Evolutionary conservation across 2,797 vertebrate genomes (phyloP).

Genomic region (Rhinella marina): DNA sequence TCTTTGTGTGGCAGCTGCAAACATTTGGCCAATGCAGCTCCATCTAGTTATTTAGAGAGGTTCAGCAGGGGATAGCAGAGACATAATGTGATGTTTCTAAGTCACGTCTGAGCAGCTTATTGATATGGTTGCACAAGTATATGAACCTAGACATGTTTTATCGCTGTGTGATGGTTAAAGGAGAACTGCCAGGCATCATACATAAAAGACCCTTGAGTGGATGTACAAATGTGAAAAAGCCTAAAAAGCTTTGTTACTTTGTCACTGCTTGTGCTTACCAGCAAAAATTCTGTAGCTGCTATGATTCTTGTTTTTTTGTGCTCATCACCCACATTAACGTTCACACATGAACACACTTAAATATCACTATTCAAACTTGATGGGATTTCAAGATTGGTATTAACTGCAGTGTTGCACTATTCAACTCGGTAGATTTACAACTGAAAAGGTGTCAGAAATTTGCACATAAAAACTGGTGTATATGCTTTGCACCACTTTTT

Average conservation of each 20-base stretch:
- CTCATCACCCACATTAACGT: no score
- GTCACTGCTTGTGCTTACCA: not conserved
- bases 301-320: not conserved
- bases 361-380: no score
- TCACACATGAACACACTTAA: no score
- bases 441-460: no score
- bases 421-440: no score
- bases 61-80: not conserved
- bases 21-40: slow-evolving; percentile 26
- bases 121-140: not conserved
- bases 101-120: not conserved
- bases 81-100: slow-evolving; percentile 16
- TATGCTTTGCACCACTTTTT: no score
- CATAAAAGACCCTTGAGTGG: not conserved
- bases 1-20: slow-evolving; percentile 15
- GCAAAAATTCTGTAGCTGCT: not conserved
- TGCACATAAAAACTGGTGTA: no score
- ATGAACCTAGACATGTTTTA: not conserved
- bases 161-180: not conserved
- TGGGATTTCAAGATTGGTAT: no score
- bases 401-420: no score
- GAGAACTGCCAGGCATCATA: not conserved
- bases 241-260: not conserved
- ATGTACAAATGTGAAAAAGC: not conserved
- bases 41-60: slow-evolving; percentile 1